Evolutionary conservation across 2,797 vertebrate species (phyloP).

Genomic region (Amblyopsis hoosieri): DNA sequence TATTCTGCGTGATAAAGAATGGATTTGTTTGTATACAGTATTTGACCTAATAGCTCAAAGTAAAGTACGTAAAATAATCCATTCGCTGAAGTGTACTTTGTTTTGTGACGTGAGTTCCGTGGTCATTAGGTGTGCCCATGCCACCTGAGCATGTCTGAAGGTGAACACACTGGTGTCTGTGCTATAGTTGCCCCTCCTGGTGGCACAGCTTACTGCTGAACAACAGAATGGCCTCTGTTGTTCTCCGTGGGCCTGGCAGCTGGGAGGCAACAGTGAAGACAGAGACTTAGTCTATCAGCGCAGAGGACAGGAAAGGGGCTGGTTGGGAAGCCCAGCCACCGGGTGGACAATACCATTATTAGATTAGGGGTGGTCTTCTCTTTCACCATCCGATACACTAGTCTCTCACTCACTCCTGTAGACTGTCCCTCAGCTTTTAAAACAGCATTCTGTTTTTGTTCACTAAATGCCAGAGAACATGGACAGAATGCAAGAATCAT

Average conservation of each 20-base stretch:
- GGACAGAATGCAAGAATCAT: too few relatives aligned
- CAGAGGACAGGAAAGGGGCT: slow-evolving; percentile 63
- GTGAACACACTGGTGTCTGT: slow-evolving; percentile 88
- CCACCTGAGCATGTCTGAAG: slow-evolving; percentile 88
- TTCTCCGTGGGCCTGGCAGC: slow-evolving; percentile 86
- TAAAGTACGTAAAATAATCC: neutral
- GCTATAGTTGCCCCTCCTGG: slow-evolving; percentile 86
- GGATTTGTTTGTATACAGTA: neutral
- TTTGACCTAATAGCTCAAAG: neutral
- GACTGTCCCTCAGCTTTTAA: slow-evolving; percentile 2
- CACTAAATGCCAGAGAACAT: neutral
- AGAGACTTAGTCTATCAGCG: slow-evolving; percentile 86
- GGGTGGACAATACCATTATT: slow-evolving; percentile 78
- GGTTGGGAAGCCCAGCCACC: slow-evolving; percentile 76
- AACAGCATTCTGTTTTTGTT: neutral
- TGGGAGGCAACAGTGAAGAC: slow-evolving; percentile 88
- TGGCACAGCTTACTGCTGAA: slow-evolving; percentile 87
- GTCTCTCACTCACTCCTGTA: slow-evolving; percentile 28
- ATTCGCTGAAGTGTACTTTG: slow-evolving; percentile 22
- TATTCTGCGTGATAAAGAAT: neutral
- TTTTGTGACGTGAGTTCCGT: slow-evolving; percentile 73
- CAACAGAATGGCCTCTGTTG: slow-evolving; percentile 92
- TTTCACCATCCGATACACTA: slow-evolving; percentile 29
- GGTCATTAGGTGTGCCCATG: slow-evolving; percentile 87
- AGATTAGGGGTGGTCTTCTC: slow-evolving; percentile 76